Evolutionary conservation across 2,797 vertebrate species (phyloP).

Genomic region (Potorous gilbertii): DNA sequence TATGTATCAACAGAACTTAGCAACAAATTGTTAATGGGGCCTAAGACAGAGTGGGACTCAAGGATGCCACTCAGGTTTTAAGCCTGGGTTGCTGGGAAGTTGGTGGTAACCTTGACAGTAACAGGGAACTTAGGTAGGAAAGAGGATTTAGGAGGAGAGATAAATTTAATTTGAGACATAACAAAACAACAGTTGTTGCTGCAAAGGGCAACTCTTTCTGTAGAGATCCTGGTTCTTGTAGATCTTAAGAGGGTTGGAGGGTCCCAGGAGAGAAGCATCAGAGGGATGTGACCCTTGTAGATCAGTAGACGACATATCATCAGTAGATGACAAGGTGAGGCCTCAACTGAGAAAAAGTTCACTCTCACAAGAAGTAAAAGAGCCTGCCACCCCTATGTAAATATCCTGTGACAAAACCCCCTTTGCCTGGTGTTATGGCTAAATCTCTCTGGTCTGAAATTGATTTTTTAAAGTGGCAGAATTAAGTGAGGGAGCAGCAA

Average conservation of each 20-base stretch:
- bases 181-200: background rate
- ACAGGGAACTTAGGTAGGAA: background rate
- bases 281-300: background rate
- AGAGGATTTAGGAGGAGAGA: background rate
- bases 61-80: background rate
- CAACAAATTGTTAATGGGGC: background rate
- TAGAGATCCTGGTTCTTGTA: background rate
- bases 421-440: background rate
- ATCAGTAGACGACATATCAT: background rate
- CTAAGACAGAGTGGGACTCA: background rate
- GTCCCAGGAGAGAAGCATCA: background rate
- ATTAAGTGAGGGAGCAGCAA: slow-evolving; percentile 36
- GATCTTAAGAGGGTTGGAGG: background rate
- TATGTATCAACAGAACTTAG: background rate
- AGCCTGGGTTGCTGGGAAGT: background rate
- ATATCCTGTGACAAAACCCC: background rate
- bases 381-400: background rate
- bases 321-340: background rate
- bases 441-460: slow-evolving; percentile 54
- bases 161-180: background rate
- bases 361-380: background rate
- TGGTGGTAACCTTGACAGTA: background rate
- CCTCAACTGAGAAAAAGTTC: background rate
- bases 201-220: background rate
- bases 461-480: slow-evolving; percentile 21